phyloP scores from a whole-genome alignment of 2,797 vertebrate genomes.

The Typhlichthys eigenmanni region DNA sequence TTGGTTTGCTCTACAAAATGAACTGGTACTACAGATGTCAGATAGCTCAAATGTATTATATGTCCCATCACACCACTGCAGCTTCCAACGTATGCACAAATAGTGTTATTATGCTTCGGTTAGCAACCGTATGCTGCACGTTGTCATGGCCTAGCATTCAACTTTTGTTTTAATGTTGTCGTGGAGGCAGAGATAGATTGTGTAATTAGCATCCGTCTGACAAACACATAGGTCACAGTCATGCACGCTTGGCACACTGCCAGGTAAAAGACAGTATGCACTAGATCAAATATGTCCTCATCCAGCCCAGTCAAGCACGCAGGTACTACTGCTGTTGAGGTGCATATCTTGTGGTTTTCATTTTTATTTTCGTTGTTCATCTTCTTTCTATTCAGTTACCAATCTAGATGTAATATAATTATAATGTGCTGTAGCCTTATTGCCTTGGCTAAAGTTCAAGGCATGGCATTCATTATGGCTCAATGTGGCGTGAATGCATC shows the following conservation, averaged over 20 bases:
- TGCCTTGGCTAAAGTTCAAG: slow-evolving; percentile 14
- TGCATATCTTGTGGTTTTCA: neutral
- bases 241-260: neutral
- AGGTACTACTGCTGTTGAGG: slow-evolving; percentile 1
- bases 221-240: slow-evolving; percentile 4
- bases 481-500: slow-evolving; percentile 13
- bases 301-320: neutral
- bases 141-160: slow-evolving; percentile 2
- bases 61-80: neutral
- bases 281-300: slow-evolving; percentile 13
- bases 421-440: slow-evolving; percentile 20
- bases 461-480: slow-evolving; percentile 9
- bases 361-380: neutral
- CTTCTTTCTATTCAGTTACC: slow-evolving; percentile 1
- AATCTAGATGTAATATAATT: slow-evolving; percentile 22
- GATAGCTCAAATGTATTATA: neutral
- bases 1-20: neutral
- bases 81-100: neutral
- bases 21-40: neutral
- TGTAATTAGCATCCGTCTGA: slow-evolving; percentile 15
- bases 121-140: neutral
- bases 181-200: slow-evolving; percentile 4
- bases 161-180: slow-evolving; percentile 6
- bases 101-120: neutral
- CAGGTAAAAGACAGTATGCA: slow-evolving; percentile 13